Conservation (phyloP, 2,888 invertebrate genomes). For the Aphodius granarius region DNA sequence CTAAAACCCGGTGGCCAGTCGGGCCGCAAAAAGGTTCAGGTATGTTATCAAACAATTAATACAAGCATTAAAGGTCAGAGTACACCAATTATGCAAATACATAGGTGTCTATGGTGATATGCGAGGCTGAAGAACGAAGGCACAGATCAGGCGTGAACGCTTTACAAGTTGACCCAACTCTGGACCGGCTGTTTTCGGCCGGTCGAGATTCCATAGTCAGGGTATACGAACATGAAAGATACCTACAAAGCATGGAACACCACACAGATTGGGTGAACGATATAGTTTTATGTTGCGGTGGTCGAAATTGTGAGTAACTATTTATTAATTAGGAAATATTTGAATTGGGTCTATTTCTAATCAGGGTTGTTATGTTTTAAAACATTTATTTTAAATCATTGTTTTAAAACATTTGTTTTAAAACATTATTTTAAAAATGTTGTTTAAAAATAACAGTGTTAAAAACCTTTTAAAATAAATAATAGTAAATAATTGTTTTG, state of each 20-base stretch:
- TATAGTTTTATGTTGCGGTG: conserved; percentile 95
- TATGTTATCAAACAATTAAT: conserved; percentile 31
- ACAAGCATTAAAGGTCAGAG: too few species aligned
- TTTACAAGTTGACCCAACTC: conserved; percentile 85
- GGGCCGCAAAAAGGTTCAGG: conserved; percentile 53
- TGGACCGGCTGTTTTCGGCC: conserved; percentile 91
- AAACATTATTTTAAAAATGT: too few species aligned
- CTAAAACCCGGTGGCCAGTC: conserved; percentile 50
- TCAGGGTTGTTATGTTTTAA: too few species aligned
- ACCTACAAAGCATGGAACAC: conserved; percentile 97
- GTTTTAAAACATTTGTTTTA: too few species aligned
- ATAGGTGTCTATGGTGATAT: conserved; percentile 93
- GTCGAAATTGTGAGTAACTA: conserved; percentile 85
- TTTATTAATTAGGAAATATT: too few species aligned
- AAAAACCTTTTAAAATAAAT: too few species aligned
- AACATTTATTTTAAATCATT: too few species aligned
- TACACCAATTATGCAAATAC: conserved; percentile 1
- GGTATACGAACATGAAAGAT: conserved; percentile 85
- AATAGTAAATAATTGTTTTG: not conserved
- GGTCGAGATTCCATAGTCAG: conserved; percentile 97
- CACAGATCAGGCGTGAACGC: conserved; percentile 97
- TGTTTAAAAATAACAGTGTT: too few species aligned
- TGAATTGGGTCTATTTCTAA: too few species aligned
- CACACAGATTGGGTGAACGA: conserved; percentile 99
- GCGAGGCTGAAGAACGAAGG: conserved; percentile 91